Percentiles rank a stretch among this genome's conserved stretches.
These are phyloP conservation scores for Oasisia sp. DNA, from an alignment of 2,888 invertebrate genomes.

Conservation along the genomic window DNA sequence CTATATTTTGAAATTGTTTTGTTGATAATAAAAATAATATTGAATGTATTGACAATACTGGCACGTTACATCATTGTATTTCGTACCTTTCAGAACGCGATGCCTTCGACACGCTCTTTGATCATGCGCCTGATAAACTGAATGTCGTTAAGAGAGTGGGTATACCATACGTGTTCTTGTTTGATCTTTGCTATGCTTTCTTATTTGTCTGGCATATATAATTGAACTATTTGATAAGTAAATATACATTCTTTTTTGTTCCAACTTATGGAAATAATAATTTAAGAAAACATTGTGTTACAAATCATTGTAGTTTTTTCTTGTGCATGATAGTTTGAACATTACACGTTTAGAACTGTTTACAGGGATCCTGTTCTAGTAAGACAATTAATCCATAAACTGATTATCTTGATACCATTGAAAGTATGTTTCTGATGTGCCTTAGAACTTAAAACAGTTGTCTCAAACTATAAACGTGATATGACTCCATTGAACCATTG, in stretches of 20 bases:
- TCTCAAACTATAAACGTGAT: too few species aligned
- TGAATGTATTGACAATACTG: neutral
- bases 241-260: conserved; percentile 1
- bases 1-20: neutral
- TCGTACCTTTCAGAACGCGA: conserved; percentile 77
- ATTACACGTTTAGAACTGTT: too few species aligned
- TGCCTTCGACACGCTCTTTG: conserved; percentile 97
- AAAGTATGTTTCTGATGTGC: too few species aligned
- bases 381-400: too few species aligned
- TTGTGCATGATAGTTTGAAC: too few species aligned
- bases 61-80: neutral
- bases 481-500: too few species aligned
- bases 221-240: too few species aligned
- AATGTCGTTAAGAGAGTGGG: conserved; percentile 93
- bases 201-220: too few species aligned
- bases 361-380: neutral
- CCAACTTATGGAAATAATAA: neutral
- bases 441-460: too few species aligned
- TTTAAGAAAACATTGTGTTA: neutral
- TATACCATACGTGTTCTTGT: neutral
- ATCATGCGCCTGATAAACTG: conserved; percentile 96
- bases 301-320: neutral
- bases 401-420: too few species aligned
- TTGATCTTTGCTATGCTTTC: too few species aligned
- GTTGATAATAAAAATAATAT: neutral